Conservation (phyloP, 2,113 vertebrate species). For the Nesospiza acunhae region DNA sequence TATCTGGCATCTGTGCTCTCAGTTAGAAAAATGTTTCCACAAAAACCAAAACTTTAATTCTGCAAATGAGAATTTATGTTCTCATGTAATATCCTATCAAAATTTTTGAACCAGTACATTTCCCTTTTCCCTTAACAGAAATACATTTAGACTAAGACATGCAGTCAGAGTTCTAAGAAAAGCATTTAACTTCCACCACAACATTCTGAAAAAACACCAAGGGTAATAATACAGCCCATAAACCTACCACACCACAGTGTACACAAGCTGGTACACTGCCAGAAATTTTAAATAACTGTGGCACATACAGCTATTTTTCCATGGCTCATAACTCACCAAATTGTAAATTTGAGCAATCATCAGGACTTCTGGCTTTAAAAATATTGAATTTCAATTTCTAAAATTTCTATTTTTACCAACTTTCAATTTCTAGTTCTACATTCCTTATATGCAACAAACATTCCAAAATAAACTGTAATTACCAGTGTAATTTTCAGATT, state of each 20-base stretch:
- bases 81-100: not conserved
- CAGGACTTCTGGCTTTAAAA: not conserved
- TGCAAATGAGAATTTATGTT: not conserved
- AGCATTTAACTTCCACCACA: not conserved
- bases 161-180: not conserved
- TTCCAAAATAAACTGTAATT: not conserved
- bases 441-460: not conserved
- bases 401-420: not conserved
- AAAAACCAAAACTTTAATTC: not conserved
- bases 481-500: not conserved
- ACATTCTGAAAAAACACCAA: conserved; percentile 22
- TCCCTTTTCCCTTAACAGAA: not conserved
- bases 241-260: not conserved
- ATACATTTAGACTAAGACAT: not conserved
- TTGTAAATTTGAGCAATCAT: not conserved
- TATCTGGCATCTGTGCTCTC: not conserved
- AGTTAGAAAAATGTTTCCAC: not conserved
- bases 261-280: not conserved
- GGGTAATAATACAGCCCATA: not conserved
- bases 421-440: not conserved
- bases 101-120: not conserved
- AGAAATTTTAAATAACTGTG: conserved; percentile 13
- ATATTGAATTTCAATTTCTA: not conserved
- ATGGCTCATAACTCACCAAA: not conserved
- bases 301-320: not conserved